Evolutionary conservation across 2,797 vertebrate genomes (phyloP).

Genomic region (Columba guinea): DNA sequence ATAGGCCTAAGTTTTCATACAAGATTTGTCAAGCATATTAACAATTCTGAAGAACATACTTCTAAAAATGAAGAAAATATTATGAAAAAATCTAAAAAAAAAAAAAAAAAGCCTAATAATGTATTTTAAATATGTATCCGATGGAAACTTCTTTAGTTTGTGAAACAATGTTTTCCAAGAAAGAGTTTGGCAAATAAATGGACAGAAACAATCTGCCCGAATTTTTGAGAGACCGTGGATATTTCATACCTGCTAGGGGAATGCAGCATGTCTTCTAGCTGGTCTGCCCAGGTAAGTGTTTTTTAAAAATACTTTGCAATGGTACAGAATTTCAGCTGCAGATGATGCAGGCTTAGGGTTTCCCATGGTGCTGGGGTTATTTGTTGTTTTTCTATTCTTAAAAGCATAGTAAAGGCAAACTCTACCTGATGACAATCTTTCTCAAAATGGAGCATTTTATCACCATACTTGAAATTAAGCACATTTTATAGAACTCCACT

Average conservation of each 20-base stretch:
- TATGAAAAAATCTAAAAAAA: neutral
- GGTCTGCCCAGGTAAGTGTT: neutral
- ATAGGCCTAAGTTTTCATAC: neutral
- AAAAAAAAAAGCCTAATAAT: neutral
- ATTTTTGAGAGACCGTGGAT: constrained; percentile 55
- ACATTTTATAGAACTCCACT: neutral
- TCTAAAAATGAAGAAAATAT: neutral
- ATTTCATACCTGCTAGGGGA: constrained; percentile 9
- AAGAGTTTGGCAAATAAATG: constrained; percentile 20
- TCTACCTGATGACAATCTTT: neutral
- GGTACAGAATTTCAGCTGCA: neutral
- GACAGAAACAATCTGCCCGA: constrained; percentile 39
- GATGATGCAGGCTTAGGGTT: neutral
- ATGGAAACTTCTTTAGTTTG: constrained; percentile 7
- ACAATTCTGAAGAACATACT: neutral
- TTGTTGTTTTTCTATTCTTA: neutral
- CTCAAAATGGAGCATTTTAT: neutral
- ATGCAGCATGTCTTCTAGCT: neutral
- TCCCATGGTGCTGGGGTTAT: neutral
- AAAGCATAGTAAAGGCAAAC: neutral
- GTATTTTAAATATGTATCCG: neutral
- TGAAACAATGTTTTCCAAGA: constrained; percentile 61
- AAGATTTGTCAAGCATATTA: neutral
- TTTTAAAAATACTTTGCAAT: neutral
- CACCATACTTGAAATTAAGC: neutral